These are phyloP conservation scores for Microplitis deprimator DNA, from an alignment of 2,888 invertebrate species.

Conservation along the genomic window DNA sequence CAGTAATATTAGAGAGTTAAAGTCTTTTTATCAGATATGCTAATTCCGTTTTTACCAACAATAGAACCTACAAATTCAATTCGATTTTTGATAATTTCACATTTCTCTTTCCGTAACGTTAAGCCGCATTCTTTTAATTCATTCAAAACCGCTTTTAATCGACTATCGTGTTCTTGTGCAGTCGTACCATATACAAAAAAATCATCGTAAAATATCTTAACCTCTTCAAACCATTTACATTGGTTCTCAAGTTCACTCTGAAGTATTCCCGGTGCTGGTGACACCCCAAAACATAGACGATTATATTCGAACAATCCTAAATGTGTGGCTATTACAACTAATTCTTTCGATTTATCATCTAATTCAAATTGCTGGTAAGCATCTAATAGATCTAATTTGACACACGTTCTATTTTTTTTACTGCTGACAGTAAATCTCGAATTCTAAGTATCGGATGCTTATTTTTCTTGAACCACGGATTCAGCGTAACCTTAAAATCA, in stretches of 20 bases:
- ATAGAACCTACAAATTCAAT: conserved; percentile 45
- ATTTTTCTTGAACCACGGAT: conserved; percentile 54
- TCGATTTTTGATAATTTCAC: conserved; percentile 43
- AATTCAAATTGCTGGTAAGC: conserved; percentile 61
- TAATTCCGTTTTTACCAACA: conserved; percentile 32
- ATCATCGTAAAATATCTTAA: conserved; percentile 37
- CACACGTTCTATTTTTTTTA: conserved; percentile 58
- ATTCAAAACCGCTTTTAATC: conserved; percentile 17
- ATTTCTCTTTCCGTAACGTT: conserved; percentile 55
- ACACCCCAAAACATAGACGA: conserved; percentile 34
- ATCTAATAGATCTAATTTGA: conserved; percentile 62
- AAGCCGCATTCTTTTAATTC: conserved; percentile 27
- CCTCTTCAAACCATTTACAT: conserved; percentile 21
- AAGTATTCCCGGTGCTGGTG: conserved; percentile 37
- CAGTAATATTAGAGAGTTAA: conserved; percentile 25
- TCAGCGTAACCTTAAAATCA: conserved; percentile 62
- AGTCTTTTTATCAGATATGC: conserved; percentile 20
- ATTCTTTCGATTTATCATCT: conserved; percentile 58
- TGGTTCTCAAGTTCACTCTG: conserved; percentile 38
- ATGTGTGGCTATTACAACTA: conserved; percentile 62
- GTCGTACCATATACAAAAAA: conserved; percentile 12
- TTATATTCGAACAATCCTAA: conserved; percentile 56
- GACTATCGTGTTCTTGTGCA: conserved; percentile 9
- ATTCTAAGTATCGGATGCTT: conserved; percentile 54
- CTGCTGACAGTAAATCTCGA: conserved; percentile 49